phyloP scores from a whole-genome alignment of 2,888 invertebrate genomes.

The Brenthis daphne region DNA sequence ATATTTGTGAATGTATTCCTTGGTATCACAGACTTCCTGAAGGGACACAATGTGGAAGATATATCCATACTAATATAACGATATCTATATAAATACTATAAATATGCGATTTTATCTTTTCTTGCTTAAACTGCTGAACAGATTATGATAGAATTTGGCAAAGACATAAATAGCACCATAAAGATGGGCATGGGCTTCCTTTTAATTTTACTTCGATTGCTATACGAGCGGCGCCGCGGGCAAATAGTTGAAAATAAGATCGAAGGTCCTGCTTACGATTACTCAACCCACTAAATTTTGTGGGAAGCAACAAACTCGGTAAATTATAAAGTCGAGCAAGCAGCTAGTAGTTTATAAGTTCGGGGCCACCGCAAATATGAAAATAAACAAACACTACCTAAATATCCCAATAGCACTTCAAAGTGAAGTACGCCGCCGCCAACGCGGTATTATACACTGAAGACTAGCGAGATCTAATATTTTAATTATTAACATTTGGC shows the following conservation, averaged over 20 bases:
- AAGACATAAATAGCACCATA: too few species aligned
- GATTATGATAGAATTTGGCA: too few species aligned
- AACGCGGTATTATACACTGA: constrained; percentile 30
- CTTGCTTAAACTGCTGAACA: too few species aligned
- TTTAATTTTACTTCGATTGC: too few species aligned
- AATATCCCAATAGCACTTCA: constrained; percentile 76
- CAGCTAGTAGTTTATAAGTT: constrained; percentile 62
- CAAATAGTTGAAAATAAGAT: background rate
- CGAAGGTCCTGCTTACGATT: constrained; percentile 18
- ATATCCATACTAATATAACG: too few species aligned
- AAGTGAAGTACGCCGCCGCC: constrained; percentile 56
- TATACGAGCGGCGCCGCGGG: too few species aligned
- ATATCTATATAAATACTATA: too few species aligned
- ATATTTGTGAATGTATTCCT: too few species aligned
- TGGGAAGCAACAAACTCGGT: constrained; percentile 40
- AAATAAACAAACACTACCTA: constrained; percentile 78
- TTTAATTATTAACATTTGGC: background rate
- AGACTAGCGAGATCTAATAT: background rate
- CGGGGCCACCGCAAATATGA: constrained; percentile 71
- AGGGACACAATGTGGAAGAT: too few species aligned
- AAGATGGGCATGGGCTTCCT: too few species aligned
- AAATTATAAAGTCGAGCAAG: constrained; percentile 55
- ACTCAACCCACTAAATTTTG: constrained; percentile 22
- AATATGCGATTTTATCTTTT: too few species aligned
- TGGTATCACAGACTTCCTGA: too few species aligned